Evolutionary conservation across 2,797 vertebrate genomes (phyloP).

Genomic region (Leucoraja ocellata): DNA sequence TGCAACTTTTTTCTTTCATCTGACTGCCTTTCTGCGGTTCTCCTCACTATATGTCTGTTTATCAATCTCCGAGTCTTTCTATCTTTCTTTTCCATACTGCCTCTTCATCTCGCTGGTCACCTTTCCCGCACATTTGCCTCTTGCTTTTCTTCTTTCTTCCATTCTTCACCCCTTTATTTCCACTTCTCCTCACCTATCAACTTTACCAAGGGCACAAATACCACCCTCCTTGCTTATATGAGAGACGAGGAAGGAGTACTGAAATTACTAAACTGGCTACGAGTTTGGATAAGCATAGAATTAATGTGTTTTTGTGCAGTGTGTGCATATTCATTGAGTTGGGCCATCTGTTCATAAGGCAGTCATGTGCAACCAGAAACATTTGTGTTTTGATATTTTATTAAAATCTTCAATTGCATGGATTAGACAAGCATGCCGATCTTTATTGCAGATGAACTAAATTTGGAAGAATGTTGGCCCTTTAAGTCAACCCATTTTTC

Average conservation of each 20-base stretch:
- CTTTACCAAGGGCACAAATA: too few species aligned
- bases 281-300: background rate
- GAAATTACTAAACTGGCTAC: too few species aligned
- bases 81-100: background rate
- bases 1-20: background rate
- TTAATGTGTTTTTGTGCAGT: background rate
- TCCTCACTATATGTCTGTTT: background rate
- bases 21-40: background rate
- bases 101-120: background rate
- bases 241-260: background rate
- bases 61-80: background rate
- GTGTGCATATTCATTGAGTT: background rate
- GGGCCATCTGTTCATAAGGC: background rate
- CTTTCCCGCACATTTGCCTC: background rate
- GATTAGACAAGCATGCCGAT: background rate
- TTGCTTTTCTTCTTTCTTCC: background rate
- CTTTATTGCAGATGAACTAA: background rate
- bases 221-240: background rate
- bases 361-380: background rate
- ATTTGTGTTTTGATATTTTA: background rate
- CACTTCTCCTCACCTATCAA: too few species aligned
- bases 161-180: too few species aligned
- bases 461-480: background rate
- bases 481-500: background rate
- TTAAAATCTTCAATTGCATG: background rate